phyloP scores from a whole-genome alignment of 2,113 vertebrate species.

The Paralichthys olivaceus region DNA sequence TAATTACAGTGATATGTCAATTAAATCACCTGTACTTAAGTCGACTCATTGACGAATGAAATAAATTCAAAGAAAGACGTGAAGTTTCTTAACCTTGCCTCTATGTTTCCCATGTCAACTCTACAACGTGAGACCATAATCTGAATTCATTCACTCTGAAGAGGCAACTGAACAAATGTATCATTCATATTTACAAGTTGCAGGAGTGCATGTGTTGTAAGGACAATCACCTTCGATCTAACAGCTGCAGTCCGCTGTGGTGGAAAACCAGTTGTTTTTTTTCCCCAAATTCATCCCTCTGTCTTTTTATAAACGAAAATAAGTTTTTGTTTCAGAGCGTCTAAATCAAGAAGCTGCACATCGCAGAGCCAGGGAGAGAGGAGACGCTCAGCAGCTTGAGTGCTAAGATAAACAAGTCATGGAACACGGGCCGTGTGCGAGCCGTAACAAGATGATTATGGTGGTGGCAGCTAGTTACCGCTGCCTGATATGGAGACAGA shows the following conservation, averaged over 20 bases:
- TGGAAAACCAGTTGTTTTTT: not conserved
- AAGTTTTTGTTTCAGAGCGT: slow-evolving; percentile 37
- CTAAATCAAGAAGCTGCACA: slow-evolving; percentile 49
- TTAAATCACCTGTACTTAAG: not conserved
- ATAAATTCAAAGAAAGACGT: not conserved
- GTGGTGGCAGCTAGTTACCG: slow-evolving; percentile 59
- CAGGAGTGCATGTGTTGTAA: not conserved
- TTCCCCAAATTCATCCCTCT: slow-evolving; percentile 20
- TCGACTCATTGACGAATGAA: not conserved
- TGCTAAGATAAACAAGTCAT: slow-evolving; percentile 66
- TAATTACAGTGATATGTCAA: not conserved
- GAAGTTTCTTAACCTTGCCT: not conserved
- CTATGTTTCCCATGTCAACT: not conserved
- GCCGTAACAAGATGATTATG: slow-evolving; percentile 70
- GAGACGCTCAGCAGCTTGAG: slow-evolving; percentile 42
- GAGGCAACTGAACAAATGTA: not conserved
- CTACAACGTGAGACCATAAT: not conserved
- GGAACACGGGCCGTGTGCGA: slow-evolving; percentile 58
- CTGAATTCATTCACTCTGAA: not conserved
- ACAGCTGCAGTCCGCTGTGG: not conserved
- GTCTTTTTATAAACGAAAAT: slow-evolving; percentile 30
- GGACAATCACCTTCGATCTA: not conserved
- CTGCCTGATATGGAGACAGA: slow-evolving; percentile 52
- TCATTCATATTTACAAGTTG: not conserved
- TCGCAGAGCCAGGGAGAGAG: slow-evolving; percentile 44